Conservation (phyloP, 1,140 invertebrate genomes). For the Pemphigus obesinymphae region DNA sequence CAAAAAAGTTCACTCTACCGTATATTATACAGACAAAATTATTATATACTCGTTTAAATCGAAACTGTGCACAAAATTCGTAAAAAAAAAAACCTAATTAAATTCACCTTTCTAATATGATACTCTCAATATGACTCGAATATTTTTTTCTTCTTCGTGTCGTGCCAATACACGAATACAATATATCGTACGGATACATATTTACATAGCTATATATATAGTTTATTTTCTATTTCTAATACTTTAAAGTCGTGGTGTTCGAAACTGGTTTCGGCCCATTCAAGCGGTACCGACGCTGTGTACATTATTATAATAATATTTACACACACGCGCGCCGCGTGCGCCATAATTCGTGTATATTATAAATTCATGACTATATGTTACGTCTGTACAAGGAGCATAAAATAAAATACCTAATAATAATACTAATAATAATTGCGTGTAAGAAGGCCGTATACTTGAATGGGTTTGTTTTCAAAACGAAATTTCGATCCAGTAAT, state of each 20-base stretch:
- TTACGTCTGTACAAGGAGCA: no score
- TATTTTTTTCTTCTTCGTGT: neutral
- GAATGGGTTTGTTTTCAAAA: neutral
- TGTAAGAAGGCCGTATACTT: neutral
- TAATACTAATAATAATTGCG: neutral
- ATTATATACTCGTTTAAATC: neutral
- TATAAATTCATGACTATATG: neutral
- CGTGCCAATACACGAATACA: neutral
- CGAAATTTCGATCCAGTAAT: neutral
- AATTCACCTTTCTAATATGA: conserved; percentile 8
- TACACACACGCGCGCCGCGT: neutral
- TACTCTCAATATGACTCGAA: neutral
- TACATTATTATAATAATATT: neutral
- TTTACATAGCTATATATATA: no score
- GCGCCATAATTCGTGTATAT: neutral
- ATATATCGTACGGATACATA: no score
- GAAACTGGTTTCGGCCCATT: conserved; percentile 15
- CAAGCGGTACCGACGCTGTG: neutral
- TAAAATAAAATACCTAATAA: no score
- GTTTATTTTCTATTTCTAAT: conserved; percentile 3
- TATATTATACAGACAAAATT: no score
- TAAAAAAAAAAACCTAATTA: neutral
- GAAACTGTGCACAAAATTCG: neutral
- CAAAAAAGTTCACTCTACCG: no score
- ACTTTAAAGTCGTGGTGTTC: neutral